phyloP scores from a whole-genome alignment of 2,113 vertebrate species.

The Solea solea region DNA sequence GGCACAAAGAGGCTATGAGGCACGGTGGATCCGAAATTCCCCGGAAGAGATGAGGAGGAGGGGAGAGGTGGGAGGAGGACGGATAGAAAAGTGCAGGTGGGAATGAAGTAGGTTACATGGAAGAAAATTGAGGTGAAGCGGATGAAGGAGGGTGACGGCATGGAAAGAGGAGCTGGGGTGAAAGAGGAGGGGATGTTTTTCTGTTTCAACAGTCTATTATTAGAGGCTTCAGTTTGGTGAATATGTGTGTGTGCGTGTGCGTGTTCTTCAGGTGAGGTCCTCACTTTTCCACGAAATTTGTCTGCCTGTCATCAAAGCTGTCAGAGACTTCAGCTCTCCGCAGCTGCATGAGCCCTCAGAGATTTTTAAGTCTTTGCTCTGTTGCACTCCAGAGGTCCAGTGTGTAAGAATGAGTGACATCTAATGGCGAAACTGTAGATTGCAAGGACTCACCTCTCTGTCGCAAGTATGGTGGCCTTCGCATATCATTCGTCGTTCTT shows the following conservation, averaged over 20 bases:
- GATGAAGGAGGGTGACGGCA: slow-evolving; percentile 14
- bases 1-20: neutral
- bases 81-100: neutral
- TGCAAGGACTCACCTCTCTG: too few species aligned
- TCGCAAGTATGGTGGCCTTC: too few species aligned
- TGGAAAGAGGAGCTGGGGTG: slow-evolving; percentile 38
- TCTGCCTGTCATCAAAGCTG: neutral
- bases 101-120: slow-evolving; percentile 16
- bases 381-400: neutral
- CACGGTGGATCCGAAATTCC: neutral
- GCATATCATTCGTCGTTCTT: too few species aligned
- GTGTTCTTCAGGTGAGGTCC: slow-evolving; percentile 50
- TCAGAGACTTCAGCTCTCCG: neutral
- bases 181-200: slow-evolving; percentile 36
- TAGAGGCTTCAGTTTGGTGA: slow-evolving; percentile 36
- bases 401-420: too few species aligned
- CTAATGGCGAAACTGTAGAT: too few species aligned
- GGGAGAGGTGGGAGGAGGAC: slow-evolving; percentile 4
- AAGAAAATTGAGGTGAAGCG: slow-evolving; percentile 5
- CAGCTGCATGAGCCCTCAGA: too few species aligned
- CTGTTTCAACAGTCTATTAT: slow-evolving; percentile 49
- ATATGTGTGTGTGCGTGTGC: slow-evolving; percentile 11
- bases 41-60: neutral
- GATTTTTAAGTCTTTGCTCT: neutral
- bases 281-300: neutral